phyloP scores from a whole-genome alignment of 35 echinoderm and acorn worm species.

The Lytechinus pictus region DNA sequence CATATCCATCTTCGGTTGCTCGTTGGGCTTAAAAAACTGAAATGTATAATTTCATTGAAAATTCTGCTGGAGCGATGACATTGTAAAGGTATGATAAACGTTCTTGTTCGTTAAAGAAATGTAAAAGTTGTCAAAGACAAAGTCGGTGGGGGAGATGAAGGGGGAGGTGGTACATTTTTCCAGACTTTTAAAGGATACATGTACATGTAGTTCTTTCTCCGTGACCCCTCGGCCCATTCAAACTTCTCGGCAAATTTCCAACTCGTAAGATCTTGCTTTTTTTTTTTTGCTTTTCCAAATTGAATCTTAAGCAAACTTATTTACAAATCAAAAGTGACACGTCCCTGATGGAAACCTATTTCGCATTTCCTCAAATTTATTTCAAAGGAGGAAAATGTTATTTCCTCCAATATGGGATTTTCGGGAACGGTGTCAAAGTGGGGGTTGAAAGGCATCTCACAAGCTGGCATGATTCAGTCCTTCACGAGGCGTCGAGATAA shows the following conservation, averaged over 20 bases:
- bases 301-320: neutral
- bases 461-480: neutral
- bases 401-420: neutral
- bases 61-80: too few relatives aligned
- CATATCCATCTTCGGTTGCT: too few relatives aligned
- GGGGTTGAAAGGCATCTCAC: neutral
- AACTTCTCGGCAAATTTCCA: neutral
- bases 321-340: neutral
- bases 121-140: too few relatives aligned
- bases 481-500: neutral
- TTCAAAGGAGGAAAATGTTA: neutral
- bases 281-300: neutral
- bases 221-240: neutral
- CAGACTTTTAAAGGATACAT: too few relatives aligned
- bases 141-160: too few relatives aligned
- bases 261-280: neutral
- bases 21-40: too few relatives aligned
- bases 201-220: too few relatives aligned
- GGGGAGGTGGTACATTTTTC: too few relatives aligned
- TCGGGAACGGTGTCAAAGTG: neutral
- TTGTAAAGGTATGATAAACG: too few relatives aligned
- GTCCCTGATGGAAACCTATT: neutral
- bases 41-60: too few relatives aligned
- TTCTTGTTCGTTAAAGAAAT: too few relatives aligned
- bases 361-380: neutral